Base-by-base conservation (phyloP, 2,797 vertebrate genomes). In the Eurystomus glaucurus region DNA sequence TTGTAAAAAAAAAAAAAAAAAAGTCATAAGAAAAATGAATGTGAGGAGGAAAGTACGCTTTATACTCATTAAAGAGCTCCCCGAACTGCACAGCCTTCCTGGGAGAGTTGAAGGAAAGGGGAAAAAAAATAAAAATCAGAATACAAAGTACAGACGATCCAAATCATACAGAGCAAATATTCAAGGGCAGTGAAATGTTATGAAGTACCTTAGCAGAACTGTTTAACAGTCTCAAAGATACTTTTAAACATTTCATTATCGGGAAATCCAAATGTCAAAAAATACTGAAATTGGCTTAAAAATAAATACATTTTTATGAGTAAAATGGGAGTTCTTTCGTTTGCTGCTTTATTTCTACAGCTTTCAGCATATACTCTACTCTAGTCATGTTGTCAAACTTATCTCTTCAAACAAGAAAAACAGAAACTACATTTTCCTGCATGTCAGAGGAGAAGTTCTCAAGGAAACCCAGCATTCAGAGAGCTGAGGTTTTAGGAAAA, bases 261-360 rank as follows among this genome's bases (percentile, higher is more conserved):
- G 5, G 66, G 74, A 92, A 96, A 91, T 74, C 60, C 55, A 89
- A 95, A 91, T 70, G 75, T 89, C 64, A 85, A 89, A 96, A 93
- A 58, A 58, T 15, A 51, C 15, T 6, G 0, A 55, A 93, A 82
- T 0, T 93, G 60, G 58, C 48, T 57, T 82, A 70, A 93, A 95
- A 94, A 76, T 22, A 94, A 93, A 57, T 80, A 35, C 7, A 33
- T 62, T 93, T 95, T 74, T 20, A 50, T 48, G 41, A 89, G 43
- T 72, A 79, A 89, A 94, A 75, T 26, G 23, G 12, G 29, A 84
- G 35, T 79, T 68, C 64, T 91, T 96, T 87, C 14, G 68, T 74
- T 93, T 91, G 52, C 33, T 91, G 28, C n/a, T 85, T 85, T 91
- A 83, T 85, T 94, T 85, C 79, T 58, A 80, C 37, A 89, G 45